Evolutionary conservation across 2,113 vertebrate species (phyloP).

Genomic region (Rhinolophus sinicus): DNA sequence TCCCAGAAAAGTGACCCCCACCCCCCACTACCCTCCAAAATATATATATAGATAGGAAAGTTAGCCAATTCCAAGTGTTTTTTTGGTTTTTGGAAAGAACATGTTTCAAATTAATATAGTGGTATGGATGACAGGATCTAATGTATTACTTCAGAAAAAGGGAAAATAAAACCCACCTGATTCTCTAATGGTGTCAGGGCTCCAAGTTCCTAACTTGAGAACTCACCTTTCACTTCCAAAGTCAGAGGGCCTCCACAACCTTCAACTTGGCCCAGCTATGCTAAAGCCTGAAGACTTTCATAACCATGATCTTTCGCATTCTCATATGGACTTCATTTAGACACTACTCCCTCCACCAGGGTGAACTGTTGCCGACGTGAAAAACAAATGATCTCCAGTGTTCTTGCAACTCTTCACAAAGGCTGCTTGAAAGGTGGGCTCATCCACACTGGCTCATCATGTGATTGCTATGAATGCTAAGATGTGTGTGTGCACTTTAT

Average conservation of each 20-base stretch:
- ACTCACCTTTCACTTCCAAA: neutral
- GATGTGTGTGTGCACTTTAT: neutral
- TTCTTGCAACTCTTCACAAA: neutral
- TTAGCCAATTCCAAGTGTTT: neutral
- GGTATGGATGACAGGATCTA: neutral
- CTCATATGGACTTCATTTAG: neutral
- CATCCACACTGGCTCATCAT: neutral
- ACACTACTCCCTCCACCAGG: neutral
- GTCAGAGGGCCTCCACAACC: neutral
- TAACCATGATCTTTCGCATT: neutral
- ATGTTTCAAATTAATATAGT: neutral
- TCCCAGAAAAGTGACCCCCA: neutral
- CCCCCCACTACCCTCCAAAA: no score
- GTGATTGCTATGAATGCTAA: neutral
- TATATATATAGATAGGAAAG: neutral
- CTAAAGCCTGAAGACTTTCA: neutral
- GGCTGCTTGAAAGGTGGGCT: neutral
- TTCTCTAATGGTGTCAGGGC: neutral
- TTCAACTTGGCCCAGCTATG: neutral
- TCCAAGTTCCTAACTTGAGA: neutral
- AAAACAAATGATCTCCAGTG: neutral
- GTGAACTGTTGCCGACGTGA: neutral
- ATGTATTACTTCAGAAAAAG: neutral
- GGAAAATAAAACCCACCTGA: neutral
- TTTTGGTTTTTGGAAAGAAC: neutral